A percentile compares a stretch with the other conserved stretches of the same genome.
Evolutionary conservation across 2,113 vertebrate species (phyloP).

Genomic region (Mormyrus lacerda): DNA sequence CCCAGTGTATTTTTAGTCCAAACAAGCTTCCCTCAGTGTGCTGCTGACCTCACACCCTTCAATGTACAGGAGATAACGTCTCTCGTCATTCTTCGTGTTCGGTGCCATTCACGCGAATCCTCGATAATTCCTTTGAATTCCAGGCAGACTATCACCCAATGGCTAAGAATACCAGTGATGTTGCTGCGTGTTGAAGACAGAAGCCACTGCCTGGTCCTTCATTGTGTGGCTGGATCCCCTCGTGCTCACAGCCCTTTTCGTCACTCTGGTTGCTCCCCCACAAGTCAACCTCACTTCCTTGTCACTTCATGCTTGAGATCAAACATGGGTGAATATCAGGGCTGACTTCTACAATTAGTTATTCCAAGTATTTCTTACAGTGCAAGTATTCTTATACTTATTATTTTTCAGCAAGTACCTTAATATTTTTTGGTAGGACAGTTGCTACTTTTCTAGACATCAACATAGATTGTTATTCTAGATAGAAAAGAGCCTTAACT

Average conservation of each 20-base stretch:
- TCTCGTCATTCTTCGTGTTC: slow-evolving; percentile 23
- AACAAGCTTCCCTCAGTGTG: slow-evolving; percentile 31
- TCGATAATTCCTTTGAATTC: slow-evolving; percentile 49
- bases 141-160: slow-evolving; percentile 30
- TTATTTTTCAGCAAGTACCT: not conserved
- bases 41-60: slow-evolving; percentile 14
- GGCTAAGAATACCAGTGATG: slow-evolving; percentile 46
- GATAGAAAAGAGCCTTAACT: not conserved
- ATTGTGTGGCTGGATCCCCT: slow-evolving; percentile 25
- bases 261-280: not conserved
- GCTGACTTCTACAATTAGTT: not conserved
- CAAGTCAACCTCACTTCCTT: not conserved
- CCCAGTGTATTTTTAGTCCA: slow-evolving; percentile 39
- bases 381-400: not conserved
- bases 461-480: not conserved
- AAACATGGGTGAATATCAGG: no score
- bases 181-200: slow-evolving; percentile 29
- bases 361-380: not conserved
- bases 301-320: not conserved
- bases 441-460: not conserved
- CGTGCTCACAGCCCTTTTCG: slow-evolving; percentile 16
- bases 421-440: not conserved
- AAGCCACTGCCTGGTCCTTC: slow-evolving; percentile 14
- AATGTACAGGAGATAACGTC: slow-evolving; percentile 33
- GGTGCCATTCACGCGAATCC: slow-evolving; percentile 28